Conservation (phyloP, 2,888 invertebrate genomes). For the Galerucella calmariensis region DNA sequence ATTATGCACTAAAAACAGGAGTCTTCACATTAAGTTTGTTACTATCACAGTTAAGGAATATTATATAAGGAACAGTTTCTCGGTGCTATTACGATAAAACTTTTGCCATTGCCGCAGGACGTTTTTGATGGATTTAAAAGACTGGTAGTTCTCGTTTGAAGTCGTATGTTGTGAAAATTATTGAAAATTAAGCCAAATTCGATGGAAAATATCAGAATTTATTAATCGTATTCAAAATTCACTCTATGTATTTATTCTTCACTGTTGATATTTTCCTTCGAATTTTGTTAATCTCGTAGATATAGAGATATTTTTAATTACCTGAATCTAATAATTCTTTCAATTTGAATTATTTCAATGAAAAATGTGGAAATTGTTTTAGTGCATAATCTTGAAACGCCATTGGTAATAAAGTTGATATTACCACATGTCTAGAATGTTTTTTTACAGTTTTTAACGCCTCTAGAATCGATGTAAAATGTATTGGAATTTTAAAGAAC, state of each 20-base stretch:
- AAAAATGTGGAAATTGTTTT: background rate
- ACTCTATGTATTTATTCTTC: background rate
- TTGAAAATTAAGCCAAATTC: background rate
- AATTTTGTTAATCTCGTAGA: too few relatives aligned
- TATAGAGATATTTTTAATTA: background rate
- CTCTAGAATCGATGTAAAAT: conserved; percentile 48
- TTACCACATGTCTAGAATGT: conserved; percentile 48
- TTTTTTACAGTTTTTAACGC: conserved; percentile 47
- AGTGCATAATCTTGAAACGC: conserved; percentile 3
- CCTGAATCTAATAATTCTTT: background rate
- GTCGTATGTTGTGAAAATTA: too few relatives aligned
- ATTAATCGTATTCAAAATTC: background rate
- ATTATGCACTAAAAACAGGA: background rate
- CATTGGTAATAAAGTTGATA: background rate
- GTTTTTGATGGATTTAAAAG: too few relatives aligned
- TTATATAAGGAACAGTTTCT: too few relatives aligned
- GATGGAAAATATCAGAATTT: background rate
- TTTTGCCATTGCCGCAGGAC: too few relatives aligned
- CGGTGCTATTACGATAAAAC: background rate
- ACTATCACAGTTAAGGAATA: too few relatives aligned
- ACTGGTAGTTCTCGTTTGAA: too few relatives aligned
- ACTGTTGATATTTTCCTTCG: too few relatives aligned
- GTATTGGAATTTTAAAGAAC: conserved; percentile 48
- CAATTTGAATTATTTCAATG: background rate
- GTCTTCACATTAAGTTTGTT: background rate